These are phyloP conservation scores for Plutomurus gul DNA, from an alignment of 1,140 invertebrate genomes.

Conservation along the genomic window DNA sequence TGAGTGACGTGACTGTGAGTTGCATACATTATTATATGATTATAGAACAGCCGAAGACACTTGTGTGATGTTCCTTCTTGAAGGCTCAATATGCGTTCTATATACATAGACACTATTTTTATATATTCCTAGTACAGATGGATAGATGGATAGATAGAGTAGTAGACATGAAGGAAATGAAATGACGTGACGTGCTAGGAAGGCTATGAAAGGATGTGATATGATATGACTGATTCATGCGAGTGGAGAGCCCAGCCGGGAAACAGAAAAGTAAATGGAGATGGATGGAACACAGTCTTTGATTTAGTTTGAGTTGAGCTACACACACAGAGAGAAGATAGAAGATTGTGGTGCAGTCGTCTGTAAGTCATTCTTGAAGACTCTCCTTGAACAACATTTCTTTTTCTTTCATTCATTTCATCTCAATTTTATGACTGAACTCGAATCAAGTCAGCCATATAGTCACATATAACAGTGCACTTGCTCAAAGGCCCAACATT, in stretches of 20 bases:
- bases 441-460: not conserved
- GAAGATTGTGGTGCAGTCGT: not conserved
- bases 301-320: too few species aligned
- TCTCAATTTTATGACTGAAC: not conserved
- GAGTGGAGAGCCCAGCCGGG: too few species aligned
- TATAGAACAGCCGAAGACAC: too few species aligned
- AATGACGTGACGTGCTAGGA: not conserved
- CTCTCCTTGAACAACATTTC: slow-evolving; percentile 8
- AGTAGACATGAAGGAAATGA: not conserved
- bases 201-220: not conserved
- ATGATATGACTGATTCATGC: not conserved
- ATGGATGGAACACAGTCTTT: too few species aligned
- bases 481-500: not conserved
- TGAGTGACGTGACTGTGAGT: too few species aligned
- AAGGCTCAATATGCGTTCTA: too few species aligned
- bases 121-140: too few species aligned
- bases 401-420: not conserved
- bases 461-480: not conserved
- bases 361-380: not conserved
- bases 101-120: not conserved
- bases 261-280: too few species aligned
- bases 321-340: too few species aligned
- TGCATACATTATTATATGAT: too few species aligned
- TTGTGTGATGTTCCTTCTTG: too few species aligned
- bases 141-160: not conserved